phyloP scores from a whole-genome alignment of 2,888 invertebrate species.

The Cheilosia grossa region DNA sequence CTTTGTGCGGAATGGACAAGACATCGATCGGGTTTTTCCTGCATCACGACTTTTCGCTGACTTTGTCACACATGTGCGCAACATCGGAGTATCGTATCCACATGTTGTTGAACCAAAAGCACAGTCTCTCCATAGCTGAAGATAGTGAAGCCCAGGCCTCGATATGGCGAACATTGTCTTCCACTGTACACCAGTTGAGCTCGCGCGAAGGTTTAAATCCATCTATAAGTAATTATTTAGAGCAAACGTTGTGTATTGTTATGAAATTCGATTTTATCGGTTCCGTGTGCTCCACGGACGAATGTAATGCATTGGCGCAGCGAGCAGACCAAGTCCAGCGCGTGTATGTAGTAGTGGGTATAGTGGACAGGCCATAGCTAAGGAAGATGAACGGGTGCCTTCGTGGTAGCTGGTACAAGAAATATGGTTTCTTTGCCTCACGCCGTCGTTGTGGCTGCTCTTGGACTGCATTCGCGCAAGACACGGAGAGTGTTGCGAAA shows the following conservation, averaged over 20 bases:
- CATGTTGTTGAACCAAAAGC: conserved; percentile 4
- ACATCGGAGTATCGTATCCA: background rate
- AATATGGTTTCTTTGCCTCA: conserved; percentile 62
- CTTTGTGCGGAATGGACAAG: conserved; percentile 27
- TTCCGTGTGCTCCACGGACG: conserved; percentile 59
- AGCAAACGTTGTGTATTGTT: conserved; percentile 68
- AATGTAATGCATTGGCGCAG: conserved; percentile 38
- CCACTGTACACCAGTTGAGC: conserved; percentile 12
- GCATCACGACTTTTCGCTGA: conserved; percentile 59
- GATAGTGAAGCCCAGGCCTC: conserved; percentile 11
- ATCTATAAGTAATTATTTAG: conserved; percentile 66
- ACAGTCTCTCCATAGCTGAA: conserved; percentile 4
- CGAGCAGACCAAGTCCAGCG: conserved; percentile 48
- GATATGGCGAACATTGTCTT: conserved; percentile 21
- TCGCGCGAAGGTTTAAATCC: conserved; percentile 35
- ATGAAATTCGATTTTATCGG: conserved; percentile 74
- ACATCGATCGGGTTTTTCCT: conserved; percentile 48
- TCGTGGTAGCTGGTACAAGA: conserved; percentile 59
- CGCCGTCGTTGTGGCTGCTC: conserved; percentile 49
- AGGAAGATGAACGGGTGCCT: conserved; percentile 69
- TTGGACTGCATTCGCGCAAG: conserved; percentile 70
- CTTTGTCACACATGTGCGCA: conserved; percentile 60
- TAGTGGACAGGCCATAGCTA: conserved; percentile 53
- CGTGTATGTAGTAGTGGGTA: background rate
- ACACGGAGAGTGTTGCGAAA: conserved; percentile 61